Evolutionary conservation across 2,888 invertebrate species (phyloP).

Genomic region (Helicoverpa assulta): DNA sequence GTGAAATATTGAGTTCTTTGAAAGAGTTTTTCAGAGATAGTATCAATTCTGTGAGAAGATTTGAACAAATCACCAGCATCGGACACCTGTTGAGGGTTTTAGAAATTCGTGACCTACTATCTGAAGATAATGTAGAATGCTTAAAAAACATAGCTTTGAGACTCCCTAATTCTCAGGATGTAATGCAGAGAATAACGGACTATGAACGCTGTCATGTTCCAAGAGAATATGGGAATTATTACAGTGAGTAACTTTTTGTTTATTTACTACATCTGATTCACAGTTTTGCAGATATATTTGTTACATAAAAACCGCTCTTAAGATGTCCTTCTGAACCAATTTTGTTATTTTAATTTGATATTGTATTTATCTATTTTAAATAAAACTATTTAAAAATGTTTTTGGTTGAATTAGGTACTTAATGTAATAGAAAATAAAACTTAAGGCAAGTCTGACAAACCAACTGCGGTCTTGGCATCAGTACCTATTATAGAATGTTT

Average conservation of each 20-base stretch:
- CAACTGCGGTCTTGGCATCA: too few relatives aligned
- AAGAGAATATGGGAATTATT: constrained; percentile 67
- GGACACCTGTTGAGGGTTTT: constrained; percentile 77
- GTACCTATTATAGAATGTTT: too few relatives aligned
- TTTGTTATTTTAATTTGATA: too few relatives aligned
- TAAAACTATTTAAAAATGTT: too few relatives aligned
- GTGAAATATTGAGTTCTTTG: constrained; percentile 71
- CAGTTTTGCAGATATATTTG: too few relatives aligned
- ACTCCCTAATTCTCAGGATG: constrained; percentile 67
- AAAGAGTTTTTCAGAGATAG: constrained; percentile 78
- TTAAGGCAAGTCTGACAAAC: too few relatives aligned
- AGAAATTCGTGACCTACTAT: constrained; percentile 80
- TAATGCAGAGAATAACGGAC: constrained; percentile 71
- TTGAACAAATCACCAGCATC: constrained; percentile 78
- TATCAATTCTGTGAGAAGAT: constrained; percentile 82
- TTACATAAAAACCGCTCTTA: too few relatives aligned
- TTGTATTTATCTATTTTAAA: too few relatives aligned
- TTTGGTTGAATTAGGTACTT: too few relatives aligned
- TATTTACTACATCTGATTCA: too few relatives aligned
- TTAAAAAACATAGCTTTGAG: constrained; percentile 77
- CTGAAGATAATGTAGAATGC: constrained; percentile 78
- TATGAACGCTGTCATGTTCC: constrained; percentile 73
- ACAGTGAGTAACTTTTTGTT: constrained; percentile 69
- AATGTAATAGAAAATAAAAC: too few relatives aligned
- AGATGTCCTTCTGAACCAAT: too few relatives aligned